Evolutionary conservation across 2,888 invertebrate genomes (phyloP).

Genomic region (Chironomus riparius): DNA sequence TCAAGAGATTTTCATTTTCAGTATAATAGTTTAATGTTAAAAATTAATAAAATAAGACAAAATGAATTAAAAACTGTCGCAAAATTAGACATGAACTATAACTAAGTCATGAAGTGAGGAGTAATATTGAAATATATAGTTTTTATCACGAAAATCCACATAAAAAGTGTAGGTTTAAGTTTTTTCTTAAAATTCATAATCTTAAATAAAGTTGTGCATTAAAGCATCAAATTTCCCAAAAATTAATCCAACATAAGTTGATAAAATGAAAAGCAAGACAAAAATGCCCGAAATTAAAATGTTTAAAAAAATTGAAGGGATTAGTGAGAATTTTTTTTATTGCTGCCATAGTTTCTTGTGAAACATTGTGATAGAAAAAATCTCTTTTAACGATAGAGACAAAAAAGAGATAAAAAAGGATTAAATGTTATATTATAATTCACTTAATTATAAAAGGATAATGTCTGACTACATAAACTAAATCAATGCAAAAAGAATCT

Average conservation of each 20-base stretch:
- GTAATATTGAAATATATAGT: not conserved
- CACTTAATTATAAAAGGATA: too few species aligned
- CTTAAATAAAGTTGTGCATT: not conserved
- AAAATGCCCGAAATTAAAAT: not conserved
- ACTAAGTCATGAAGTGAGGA: not conserved
- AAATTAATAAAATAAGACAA: not conserved
- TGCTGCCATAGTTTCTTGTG: not conserved
- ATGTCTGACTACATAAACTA: not conserved
- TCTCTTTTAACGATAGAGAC: too few species aligned
- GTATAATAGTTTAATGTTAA: not conserved
- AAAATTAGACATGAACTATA: not conserved
- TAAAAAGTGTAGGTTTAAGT: not conserved
- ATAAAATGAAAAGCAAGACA: not conserved
- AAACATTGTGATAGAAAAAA: not conserved
- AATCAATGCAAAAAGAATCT: not conserved
- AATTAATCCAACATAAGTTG: not conserved
- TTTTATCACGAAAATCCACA: not conserved
- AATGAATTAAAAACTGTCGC: not conserved
- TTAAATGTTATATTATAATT: too few species aligned
- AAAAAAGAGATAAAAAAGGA: too few species aligned
- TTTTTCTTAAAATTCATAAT: not conserved
- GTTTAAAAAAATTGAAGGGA: not conserved
- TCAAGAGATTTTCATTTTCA: constrained; percentile 1
- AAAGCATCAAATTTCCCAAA: not conserved
- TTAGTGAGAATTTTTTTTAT: not conserved